A percentile compares a stretch with the other conserved stretches of the same genome.
Conservation (phyloP, 2,113 vertebrate species). For the Brachypteracias leptosomus region DNA sequence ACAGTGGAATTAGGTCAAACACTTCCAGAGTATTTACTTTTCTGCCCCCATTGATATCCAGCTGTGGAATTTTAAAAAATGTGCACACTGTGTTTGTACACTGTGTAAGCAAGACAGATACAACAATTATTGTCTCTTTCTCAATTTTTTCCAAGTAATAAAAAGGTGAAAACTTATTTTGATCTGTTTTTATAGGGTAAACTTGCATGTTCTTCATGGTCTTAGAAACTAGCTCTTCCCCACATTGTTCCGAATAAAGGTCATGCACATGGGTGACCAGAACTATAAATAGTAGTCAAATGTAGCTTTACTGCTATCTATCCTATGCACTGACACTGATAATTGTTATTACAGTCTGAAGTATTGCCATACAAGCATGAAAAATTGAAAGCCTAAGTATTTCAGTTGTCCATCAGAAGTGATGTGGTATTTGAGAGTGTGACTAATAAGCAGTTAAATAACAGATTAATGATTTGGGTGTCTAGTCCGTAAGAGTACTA, state of each 20-base stretch:
- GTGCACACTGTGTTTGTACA: background rate
- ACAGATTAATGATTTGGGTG: background rate
- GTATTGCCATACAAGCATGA: background rate
- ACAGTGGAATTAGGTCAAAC: conserved; percentile 18
- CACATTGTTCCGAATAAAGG: background rate
- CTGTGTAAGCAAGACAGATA: background rate
- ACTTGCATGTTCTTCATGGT: background rate
- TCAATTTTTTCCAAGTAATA: background rate
- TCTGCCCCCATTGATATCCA: background rate
- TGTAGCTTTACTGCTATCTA: background rate
- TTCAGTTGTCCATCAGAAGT: background rate
- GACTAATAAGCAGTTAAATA: background rate
- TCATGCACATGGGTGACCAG: background rate
- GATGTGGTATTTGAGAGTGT: background rate
- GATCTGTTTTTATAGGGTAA: background rate
- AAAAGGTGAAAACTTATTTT: background rate
- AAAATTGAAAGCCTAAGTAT: background rate
- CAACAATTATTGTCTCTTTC: background rate
- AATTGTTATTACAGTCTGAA: background rate
- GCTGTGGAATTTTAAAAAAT: background rate
- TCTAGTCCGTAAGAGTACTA: background rate
- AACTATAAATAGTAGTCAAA: background rate
- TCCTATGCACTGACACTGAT: background rate
- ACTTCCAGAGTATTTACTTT: background rate
- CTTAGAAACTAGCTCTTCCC: background rate